phyloP scores from a whole-genome alignment of 2,113 vertebrate genomes.

The Mobula birostris region DNA sequence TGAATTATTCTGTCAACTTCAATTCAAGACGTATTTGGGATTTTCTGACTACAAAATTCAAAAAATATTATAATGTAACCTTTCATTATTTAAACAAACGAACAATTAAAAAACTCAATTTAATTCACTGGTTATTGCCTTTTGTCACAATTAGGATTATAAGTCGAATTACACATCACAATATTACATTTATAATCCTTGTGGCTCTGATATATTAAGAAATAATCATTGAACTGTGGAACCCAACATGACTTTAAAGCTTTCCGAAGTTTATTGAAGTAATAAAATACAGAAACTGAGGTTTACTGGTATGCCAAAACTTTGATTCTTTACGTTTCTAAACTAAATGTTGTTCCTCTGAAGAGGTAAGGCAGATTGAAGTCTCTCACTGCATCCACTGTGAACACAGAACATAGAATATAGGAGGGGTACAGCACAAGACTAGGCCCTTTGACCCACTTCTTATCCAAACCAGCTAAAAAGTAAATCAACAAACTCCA shows the following conservation, averaged over 20 bases:
- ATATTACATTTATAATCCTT: neutral
- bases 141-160: slow-evolving; percentile 1
- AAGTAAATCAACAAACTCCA: too few species aligned
- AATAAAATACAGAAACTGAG: slow-evolving; percentile 17
- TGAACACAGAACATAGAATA: neutral
- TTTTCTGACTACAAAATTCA: slow-evolving; percentile 1
- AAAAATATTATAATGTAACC: slow-evolving; percentile 12
- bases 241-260: neutral
- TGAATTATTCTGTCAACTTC: slow-evolving; percentile 30
- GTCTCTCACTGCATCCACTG: neutral
- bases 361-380: neutral
- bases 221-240: neutral
- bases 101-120: neutral
- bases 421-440: too few species aligned
- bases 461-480: too few species aligned
- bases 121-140: neutral
- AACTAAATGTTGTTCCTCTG: neutral
- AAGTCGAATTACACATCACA: neutral
- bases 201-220: neutral
- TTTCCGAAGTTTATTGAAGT: neutral
- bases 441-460: too few species aligned
- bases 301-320: neutral
- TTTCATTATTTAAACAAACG: slow-evolving; percentile 5
- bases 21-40: neutral
- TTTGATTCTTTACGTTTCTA: slow-evolving; percentile 17